Evolutionary conservation across 2,888 invertebrate species (phyloP).

Genomic region (Hermaeophaga mercurialis): DNA sequence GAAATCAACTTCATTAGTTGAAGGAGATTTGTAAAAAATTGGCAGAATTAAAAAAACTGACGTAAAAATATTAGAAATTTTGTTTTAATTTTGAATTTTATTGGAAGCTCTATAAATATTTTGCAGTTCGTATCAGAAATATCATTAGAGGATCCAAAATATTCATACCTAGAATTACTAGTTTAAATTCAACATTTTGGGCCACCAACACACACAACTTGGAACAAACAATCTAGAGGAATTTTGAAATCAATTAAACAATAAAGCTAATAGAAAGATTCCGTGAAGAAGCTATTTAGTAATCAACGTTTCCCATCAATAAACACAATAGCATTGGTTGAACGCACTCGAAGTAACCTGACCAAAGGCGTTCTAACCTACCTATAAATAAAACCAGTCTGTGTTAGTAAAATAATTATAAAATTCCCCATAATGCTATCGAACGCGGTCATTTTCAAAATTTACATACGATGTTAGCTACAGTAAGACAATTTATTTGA

Average conservation of each 20-base stretch:
- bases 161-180: too few relatives aligned
- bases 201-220: too few relatives aligned
- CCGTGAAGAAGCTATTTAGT: constrained; percentile 16
- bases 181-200: too few relatives aligned
- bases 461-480: constrained; percentile 55
- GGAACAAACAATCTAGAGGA: too few relatives aligned
- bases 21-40: too few relatives aligned
- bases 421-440: constrained; percentile 51
- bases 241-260: neutral
- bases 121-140: too few relatives aligned
- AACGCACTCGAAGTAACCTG: constrained; percentile 36
- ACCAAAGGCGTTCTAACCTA: constrained; percentile 14
- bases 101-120: too few relatives aligned
- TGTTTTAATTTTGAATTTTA: too few relatives aligned
- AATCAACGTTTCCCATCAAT: constrained; percentile 34
- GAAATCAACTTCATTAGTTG: too few relatives aligned
- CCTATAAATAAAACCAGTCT: constrained; percentile 23
- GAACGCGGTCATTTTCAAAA: constrained; percentile 48
- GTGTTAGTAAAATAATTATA: constrained; percentile 46
- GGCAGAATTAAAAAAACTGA: too few relatives aligned
- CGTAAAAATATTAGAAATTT: too few relatives aligned
- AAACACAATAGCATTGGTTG: constrained; percentile 40
- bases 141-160: too few relatives aligned
- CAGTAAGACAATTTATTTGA: constrained; percentile 45
- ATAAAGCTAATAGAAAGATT: constrained; percentile 3